Evolutionary conservation across 2,888 invertebrate genomes (phyloP), one percentile per base, ranked within the genome.

Genomic region (Sericinus montela): DNA sequence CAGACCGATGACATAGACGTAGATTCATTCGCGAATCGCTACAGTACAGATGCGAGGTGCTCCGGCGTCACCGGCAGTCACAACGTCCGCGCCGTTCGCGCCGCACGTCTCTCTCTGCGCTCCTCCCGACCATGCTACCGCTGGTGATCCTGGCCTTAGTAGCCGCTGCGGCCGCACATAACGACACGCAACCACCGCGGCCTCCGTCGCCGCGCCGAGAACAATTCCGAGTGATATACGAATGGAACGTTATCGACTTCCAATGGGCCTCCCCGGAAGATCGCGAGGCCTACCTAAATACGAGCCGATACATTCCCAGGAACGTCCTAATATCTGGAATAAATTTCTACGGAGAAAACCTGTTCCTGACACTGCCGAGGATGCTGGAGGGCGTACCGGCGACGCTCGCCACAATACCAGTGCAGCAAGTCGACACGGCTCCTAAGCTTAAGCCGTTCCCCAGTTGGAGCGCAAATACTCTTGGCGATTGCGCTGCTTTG

Each of bases 211-310:
- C 79, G 5, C 75, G 79, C 48, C 82, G 85, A 50, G 87, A 89
- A 67, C 91, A 91, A 67, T 94, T 94, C 74, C 88, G 91, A 51
- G 94, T 93, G 28, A 90, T 92, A 51, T 93, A 93, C 77, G 93
- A 94, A 80, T 94, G 94, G 94, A 91, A 91, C 67, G 90, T 89
- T 55, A 81, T 94, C 54, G 93, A 94, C 68, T 93, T 92, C 78
- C 90, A 91, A 25, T 94, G 93, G 93, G 90, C 90, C 30, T 87
- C 86, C 54, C 90, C 89, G 41, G 90, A 87, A 56, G 84, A 85
- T 13, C 90, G 90, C 54, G 79, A 87, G 40, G 77, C 75, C 53
- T 92, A 91, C 52, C 70, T 91, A 53, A 85, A 87, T 63, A 86
- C 87, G 40, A 90, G 90, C 55, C 78, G 81, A 58, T 94, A 93